phyloP scores from a whole-genome alignment of 2,888 invertebrate genomes.

The Trileptium ribeirensis region DNA sequence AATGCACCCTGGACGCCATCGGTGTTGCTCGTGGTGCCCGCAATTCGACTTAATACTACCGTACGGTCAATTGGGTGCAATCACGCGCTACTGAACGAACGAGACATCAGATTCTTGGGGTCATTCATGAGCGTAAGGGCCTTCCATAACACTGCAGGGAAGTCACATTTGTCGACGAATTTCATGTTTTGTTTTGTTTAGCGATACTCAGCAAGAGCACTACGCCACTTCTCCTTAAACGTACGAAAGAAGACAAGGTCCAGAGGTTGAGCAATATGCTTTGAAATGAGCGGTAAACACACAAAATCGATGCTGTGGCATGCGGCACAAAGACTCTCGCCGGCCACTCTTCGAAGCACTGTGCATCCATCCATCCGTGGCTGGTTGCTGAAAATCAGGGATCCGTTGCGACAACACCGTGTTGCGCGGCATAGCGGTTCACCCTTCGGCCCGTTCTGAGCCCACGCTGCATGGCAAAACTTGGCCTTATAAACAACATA shows the following conservation, averaged over 20 bases:
- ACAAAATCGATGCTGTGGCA: neutral
- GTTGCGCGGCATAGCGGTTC: neutral
- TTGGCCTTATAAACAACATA: neutral
- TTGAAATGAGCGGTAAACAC: neutral
- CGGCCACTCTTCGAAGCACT: neutral
- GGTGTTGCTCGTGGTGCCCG: no score
- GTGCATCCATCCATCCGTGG: neutral
- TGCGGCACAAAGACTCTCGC: neutral
- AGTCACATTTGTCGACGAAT: neutral
- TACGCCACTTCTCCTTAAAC: neutral
- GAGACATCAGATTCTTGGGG: neutral
- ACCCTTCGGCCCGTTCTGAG: neutral
- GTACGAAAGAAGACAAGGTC: neutral
- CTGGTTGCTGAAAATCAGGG: neutral
- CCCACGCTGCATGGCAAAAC: neutral
- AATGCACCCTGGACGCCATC: no score
- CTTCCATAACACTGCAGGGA: neutral
- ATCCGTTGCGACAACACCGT: neutral
- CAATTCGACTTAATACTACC: no score
- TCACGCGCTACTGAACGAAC: no score
- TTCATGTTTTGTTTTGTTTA: neutral
- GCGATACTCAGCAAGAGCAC: neutral
- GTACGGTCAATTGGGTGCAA: no score
- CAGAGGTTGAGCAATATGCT: neutral
- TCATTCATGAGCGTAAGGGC: neutral